These are phyloP conservation scores for Anguilla anguilla DNA, from an alignment of 2,797 vertebrate genomes.

Conservation along the genomic window DNA sequence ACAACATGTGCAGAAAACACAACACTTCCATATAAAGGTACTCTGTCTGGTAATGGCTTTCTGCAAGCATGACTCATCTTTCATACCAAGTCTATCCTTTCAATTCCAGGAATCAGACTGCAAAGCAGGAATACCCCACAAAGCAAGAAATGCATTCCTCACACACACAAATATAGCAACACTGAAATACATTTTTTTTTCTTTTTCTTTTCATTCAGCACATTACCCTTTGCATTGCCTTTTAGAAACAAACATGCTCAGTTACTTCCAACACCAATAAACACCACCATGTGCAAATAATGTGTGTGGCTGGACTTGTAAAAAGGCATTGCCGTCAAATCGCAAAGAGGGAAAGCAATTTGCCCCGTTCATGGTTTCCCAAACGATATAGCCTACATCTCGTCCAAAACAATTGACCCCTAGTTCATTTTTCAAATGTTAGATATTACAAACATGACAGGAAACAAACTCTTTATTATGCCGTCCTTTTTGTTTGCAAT, in stretches of 20 bases:
- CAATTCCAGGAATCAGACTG: slow-evolving; percentile 21
- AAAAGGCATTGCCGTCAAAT: background rate
- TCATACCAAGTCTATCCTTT: slow-evolving; percentile 29
- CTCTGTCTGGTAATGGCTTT: slow-evolving; percentile 40
- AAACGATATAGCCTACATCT: background rate
- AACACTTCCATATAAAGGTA: slow-evolving; percentile 58
- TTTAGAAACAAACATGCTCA: background rate
- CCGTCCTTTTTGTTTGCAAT: background rate
- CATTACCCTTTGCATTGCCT: background rate
- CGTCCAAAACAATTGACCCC: background rate
- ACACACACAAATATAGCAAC: slow-evolving; percentile 20
- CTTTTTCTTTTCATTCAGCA: background rate
- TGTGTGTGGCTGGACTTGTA: background rate
- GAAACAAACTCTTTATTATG: too few relatives aligned
- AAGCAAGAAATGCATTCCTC: background rate
- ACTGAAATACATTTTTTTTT: background rate
- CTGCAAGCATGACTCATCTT: slow-evolving; percentile 42
- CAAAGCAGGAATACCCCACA: slow-evolving; percentile 2
- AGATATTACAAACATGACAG: background rate
- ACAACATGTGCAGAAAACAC: slow-evolving; percentile 63
- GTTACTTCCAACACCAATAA: background rate
- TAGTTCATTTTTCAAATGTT: background rate
- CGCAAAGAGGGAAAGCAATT: background rate
- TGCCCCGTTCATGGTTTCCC: slow-evolving; percentile 26
- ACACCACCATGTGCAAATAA: background rate